Evolutionary conservation across 2,113 vertebrate species (phyloP).

Genomic region (Mus spicilegus): DNA sequence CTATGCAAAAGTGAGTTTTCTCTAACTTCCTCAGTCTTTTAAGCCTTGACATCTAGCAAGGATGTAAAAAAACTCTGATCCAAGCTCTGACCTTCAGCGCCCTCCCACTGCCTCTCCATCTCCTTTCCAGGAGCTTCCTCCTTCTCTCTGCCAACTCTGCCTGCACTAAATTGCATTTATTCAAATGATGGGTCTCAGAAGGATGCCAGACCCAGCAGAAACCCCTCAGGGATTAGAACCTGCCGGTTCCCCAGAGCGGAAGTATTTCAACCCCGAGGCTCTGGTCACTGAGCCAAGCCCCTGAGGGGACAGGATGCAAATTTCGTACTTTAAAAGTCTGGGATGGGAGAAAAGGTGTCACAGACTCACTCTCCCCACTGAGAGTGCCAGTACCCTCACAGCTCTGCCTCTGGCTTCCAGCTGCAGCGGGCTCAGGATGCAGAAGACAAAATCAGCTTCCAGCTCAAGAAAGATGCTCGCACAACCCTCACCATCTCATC

Average conservation of each 20-base stretch:
- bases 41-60: conserved; percentile 19
- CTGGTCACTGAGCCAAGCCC: conserved; percentile 65
- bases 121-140: conserved; percentile 28
- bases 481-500: not conserved
- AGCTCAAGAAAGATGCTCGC: accelerated
- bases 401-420: not conserved
- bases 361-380: not conserved
- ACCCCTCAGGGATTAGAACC: conserved; percentile 74
- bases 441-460: not conserved
- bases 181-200: conserved; percentile 77
- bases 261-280: conserved; percentile 76
- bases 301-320: conserved; percentile 74
- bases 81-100: not conserved
- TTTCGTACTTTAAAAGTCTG: conserved; percentile 66
- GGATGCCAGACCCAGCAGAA: conserved; percentile 55
- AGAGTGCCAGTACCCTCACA: not conserved
- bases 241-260: conserved; percentile 52
- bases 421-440: not conserved
- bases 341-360: conserved; percentile 11
- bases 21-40: not conserved
- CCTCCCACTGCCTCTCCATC: not conserved
- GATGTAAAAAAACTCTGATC: not conserved
- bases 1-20: not conserved
- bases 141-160: conserved; percentile 38
- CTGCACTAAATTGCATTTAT: conserved; percentile 75